These are phyloP conservation scores for Periphyllus acericola DNA, from an alignment of 2,888 invertebrate species.

Conservation along the genomic window DNA sequence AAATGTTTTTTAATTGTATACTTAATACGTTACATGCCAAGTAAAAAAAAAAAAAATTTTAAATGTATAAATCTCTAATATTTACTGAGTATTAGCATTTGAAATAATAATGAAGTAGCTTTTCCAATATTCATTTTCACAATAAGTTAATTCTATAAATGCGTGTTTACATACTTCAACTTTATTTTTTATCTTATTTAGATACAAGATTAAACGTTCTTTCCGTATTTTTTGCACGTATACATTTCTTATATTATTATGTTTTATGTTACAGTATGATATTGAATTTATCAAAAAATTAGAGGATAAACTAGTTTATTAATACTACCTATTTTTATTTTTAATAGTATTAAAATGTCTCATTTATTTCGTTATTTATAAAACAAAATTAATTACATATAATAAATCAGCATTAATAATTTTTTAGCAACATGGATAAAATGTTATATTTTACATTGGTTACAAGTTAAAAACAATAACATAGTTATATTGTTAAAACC, in stretches of 20 bases:
- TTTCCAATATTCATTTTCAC: conserved; percentile 3
- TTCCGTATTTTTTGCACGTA: conserved; percentile 13
- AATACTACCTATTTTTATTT: not conserved
- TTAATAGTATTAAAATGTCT: not conserved
- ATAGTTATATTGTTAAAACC: not conserved
- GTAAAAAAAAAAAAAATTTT: too few species aligned
- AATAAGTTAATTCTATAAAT: conserved; percentile 5
- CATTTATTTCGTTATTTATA: not conserved
- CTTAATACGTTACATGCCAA: too few species aligned
- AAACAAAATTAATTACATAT: not conserved
- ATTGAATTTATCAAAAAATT: conserved; percentile 8
- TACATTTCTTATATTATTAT: conserved; percentile 14
- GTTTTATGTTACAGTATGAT: conserved; percentile 9
- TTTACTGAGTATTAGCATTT: not conserved
- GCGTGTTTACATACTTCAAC: conserved; percentile 26
- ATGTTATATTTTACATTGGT: too few species aligned
- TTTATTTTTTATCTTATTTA: not conserved
- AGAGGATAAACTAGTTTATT: conserved; percentile 10
- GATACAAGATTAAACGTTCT: conserved; percentile 7
- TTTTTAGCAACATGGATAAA: not conserved
- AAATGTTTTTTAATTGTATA: too few species aligned
- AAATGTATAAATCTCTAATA: too few species aligned
- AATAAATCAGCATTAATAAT: too few species aligned
- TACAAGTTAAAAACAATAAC: conserved; percentile 1
- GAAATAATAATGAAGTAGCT: not conserved